phyloP scores from a whole-genome alignment of 2,113 vertebrate genomes.

The Melanerpes aurifrons region DNA sequence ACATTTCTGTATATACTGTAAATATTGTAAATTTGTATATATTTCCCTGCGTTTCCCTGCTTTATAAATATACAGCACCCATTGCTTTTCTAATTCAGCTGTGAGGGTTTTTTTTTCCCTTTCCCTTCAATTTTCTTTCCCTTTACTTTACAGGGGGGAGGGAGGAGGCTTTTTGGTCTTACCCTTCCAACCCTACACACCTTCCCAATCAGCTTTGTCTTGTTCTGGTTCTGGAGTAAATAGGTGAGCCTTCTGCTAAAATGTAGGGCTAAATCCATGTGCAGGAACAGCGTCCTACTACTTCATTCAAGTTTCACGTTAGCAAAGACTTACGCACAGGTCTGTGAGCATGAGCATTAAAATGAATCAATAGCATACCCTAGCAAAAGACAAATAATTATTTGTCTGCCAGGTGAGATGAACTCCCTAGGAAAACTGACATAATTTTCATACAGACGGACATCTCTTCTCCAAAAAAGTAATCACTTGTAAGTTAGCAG shows the following conservation, averaged over 20 bases:
- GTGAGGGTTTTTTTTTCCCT: too few relatives aligned
- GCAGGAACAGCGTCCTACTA: accelerated
- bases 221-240: background rate
- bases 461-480: background rate
- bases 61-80: too few relatives aligned
- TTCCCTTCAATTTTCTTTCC: too few relatives aligned
- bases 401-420: background rate
- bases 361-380: background rate
- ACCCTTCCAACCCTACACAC: too few relatives aligned
- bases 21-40: too few relatives aligned
- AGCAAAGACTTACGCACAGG: background rate
- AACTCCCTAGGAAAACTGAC: background rate
- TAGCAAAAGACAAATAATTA: background rate
- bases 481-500: background rate
- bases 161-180: too few relatives aligned
- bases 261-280: background rate
- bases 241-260: background rate
- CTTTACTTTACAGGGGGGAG: too few relatives aligned
- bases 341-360: background rate
- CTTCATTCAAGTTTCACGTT: background rate
- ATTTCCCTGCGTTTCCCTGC: too few relatives aligned
- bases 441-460: background rate
- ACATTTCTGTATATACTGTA: too few relatives aligned
- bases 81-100: too few relatives aligned
- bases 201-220: background rate